Base-by-base conservation (phyloP, 2,797 vertebrate species). In the Ctenochaetus hawaiiensis region DNA sequence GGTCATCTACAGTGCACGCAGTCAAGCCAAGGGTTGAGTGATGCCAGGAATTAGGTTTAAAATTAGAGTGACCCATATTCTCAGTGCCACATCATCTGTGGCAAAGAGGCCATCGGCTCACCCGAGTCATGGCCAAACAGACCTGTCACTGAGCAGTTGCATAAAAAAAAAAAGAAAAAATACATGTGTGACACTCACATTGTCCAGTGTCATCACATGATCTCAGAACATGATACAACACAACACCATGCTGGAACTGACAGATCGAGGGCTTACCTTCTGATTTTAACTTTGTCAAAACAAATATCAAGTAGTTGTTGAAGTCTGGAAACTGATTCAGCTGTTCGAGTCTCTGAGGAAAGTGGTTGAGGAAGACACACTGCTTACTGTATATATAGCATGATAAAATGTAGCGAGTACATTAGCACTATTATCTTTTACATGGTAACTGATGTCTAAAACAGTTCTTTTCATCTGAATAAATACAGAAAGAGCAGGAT, bases 221-320 rank as follows among this genome's bases (percentile, higher is more conserved):
- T 66, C 65, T 2, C 57, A 34, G 61, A 78, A 84, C 41, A 67
- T 3, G 14, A 30, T 1, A 23, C 26, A 49, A 53, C 26, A 30
- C 20, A 30, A 57, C 5, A 4, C 56, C 16, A 34, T 0, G 30
- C 2, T 6, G 11, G 71, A 8, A 34, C 0, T 34, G 30, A 59
- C n/a, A 30, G 17, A 57, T 56, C 2, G 30, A 23, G 63, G 53
- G 26, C 96, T 94, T 95, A 99, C 98, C 98, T 98, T 99, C 98
- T 51, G 97, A 98, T 93, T 98, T 99, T 83, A 99, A 92, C 90
- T 99, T 99, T 0, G 98, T 99, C 81, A 99, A 94, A 85, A 99
- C 97, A 91, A 99, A 99, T 93, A 99, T 99, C 93, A 99, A 89
- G 85, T 99, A 99, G 95, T 98, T 99, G 95, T 99, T 99, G 85